Base-by-base conservation (phyloP, 2,888 invertebrate genomes). In the Tyria jacobaeae region DNA sequence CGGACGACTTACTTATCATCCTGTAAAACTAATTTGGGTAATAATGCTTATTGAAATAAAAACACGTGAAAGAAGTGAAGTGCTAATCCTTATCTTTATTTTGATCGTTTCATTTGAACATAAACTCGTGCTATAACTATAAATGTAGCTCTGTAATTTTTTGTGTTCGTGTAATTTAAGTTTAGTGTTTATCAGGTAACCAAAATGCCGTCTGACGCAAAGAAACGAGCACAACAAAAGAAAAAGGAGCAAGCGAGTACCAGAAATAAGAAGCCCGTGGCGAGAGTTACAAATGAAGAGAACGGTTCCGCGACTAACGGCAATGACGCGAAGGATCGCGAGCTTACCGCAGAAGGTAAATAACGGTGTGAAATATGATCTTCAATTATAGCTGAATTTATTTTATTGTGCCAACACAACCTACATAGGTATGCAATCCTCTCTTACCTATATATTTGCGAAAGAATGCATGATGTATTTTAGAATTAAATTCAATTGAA, bases 141-240 rank as follows among this genome's bases (percentile, higher is more conserved):
- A 24, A 39, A 60, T 10, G 57, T 50, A 61, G 15, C 54, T 50
- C 50, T 35, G 52, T 17, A 54, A 57, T 68, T 72, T 58, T 73
- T 70, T 72, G 72, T 72, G 64, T 61, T 71, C 65, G 68, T 78
- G 78, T 68, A 70, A 70, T 70, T 58, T 64, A 63, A 66, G 68
- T 76, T 81, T 83, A 76, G 76, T 76, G 75, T 79, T 76, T 67
- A 69, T 54, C 70, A 73, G 78, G 71, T 76, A 73, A 54, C 70
- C 76, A 88, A 71, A 82, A 99, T 99, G 99, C 99, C 99, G 89
- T 99, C 99, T 81, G 99, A 99, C 93, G 97, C 99, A 39, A 99
- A 99, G 93, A 99, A 99, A 95, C 98, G 98, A 87, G 97, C 99
- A 88, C 98, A 98, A 86, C 98, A 98, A 86, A 98, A 98, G 90